Base-by-base conservation (phyloP, 2,113 vertebrate species). In the Lagopus muta region DNA sequence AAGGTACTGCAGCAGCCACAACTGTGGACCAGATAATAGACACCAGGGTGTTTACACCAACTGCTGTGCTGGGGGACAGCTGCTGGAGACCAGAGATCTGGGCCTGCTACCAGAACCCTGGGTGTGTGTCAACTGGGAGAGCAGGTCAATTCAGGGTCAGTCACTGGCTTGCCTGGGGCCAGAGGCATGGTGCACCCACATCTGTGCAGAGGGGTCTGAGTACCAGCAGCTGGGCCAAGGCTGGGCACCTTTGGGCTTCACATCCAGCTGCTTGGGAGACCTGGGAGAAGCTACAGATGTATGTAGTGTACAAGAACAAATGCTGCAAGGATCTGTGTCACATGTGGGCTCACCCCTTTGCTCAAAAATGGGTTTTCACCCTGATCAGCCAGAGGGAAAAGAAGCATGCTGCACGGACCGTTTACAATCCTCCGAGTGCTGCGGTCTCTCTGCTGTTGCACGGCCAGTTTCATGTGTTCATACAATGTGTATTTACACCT, bases 101-200 rank as follows among this genome's bases (percentile, higher is more conserved):
- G 73, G 50, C 22, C 17, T 28, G 62, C 17, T 42, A 20, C 22
- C 28, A 70, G 66, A 45, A n/a, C 67, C 18, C 19, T 43, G 40
- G 18, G 38, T 2, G 7, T 8, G 13, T 4, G 43, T 27, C 8
- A 32, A 34, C 24, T 9, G 24, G 57, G 30, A 77, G 36, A 66
- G 7, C 30, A 58, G 52, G 22, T 36, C 25, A 66, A 28, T 3
- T 14, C 2, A 0, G 18, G 32, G 14, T 9, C 43, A 24, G 27
- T 10, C 32, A 43, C 36, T n/a, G 50, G 36, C 12, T 21, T 50
- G 4, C 14, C 40, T 18, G 27, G 32, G 55, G 48, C 20, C 50
- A 19, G 25, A 25, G 9, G 22, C 12, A 4, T 2, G n/a, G 16
- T 11, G 19, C 16, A 4, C 4, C 24, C 10, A 2, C 16, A 6